Percentiles rank a stretch among this genome's conserved stretches.
Conservation (phyloP, 2,797 vertebrate species). For the Prionace glauca region DNA sequence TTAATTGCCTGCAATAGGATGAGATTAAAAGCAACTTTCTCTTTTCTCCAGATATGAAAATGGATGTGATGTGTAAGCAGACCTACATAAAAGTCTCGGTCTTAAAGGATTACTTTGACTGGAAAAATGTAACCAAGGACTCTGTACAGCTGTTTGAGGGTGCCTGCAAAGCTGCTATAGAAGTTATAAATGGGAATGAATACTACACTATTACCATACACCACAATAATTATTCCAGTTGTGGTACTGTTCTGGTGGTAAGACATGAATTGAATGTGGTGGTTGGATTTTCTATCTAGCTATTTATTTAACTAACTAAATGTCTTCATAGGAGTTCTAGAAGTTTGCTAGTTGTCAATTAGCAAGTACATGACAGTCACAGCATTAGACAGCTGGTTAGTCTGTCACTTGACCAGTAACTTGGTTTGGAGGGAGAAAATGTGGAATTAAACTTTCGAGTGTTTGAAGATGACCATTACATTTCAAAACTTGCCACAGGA, state of each 20-base stretch:
- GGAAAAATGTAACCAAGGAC: slow-evolving; percentile 27
- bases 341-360: too few species aligned
- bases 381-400: too few species aligned
- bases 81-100: slow-evolving; percentile 54
- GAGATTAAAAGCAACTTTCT: not conserved
- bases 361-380: too few species aligned
- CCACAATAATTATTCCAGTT: not conserved
- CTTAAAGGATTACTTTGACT: slow-evolving; percentile 51
- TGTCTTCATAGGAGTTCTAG: too few species aligned
- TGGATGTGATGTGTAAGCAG: slow-evolving; percentile 51
- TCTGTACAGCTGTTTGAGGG: not conserved
- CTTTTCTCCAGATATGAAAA: slow-evolving; percentile 46
- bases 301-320: too few species aligned
- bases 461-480: too few species aligned
- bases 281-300: too few species aligned
- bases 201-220: not conserved
- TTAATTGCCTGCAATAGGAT: not conserved
- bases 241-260: slow-evolving; percentile 27
- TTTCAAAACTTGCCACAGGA: too few species aligned
- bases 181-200: not conserved
- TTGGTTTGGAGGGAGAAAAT: too few species aligned
- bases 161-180: not conserved
- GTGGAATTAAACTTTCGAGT: too few species aligned
- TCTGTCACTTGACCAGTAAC: too few species aligned
- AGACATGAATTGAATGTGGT: not conserved